Base-by-base conservation (phyloP, 1,140 invertebrate species). In the Zaprionus taronus region DNA sequence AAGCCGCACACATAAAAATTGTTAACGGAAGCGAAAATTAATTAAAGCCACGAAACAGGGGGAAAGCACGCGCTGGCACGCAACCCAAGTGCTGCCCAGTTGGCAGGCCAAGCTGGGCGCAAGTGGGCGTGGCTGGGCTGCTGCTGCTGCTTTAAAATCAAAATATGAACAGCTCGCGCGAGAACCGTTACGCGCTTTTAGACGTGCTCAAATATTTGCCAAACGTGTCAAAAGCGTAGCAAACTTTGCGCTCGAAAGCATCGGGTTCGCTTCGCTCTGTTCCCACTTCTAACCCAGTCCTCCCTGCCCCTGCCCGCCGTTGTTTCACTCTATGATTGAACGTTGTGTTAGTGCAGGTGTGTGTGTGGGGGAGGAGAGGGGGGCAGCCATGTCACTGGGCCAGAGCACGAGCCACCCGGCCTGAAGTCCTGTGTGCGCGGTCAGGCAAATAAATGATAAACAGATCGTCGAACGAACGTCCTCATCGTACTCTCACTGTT, bases 181-280 rank as follows among this genome's bases (percentile, higher is more conserved):
- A 11, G 83, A 81, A 82, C 78, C 78, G 84, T 77, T 84, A 79
- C 81, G 85, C 85, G 79, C 85, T 89, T 89, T 89, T 89, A 90
- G 85, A 91, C 89, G 80, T 91, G 89, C 86, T 91, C 90, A 91
- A 91, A 91, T 91, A 91, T 91, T 91, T 91, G 77, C 89, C 77
- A 91, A 91, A 91, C 89, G 89, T 91, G 89, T 91, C 89, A 91
- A 91, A 91, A 90, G 79, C 85, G 86, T 76, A 47, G 85, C 81
- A 90, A 79, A 90, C 79, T 81, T 80, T 62, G 49, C 83, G 66
- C 83, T 77, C 58, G 61, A 75, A 76, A 72, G 71, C 75, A 55
- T 58, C 68, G 47, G 47, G 47, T 51, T 51, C 9, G 47, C 11
- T n/a, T 51, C 47, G 20, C 47, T 4, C 20, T 22, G 5, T 2